Conservation (phyloP, 2,888 invertebrate species). For the Sarcophaga variegata region DNA sequence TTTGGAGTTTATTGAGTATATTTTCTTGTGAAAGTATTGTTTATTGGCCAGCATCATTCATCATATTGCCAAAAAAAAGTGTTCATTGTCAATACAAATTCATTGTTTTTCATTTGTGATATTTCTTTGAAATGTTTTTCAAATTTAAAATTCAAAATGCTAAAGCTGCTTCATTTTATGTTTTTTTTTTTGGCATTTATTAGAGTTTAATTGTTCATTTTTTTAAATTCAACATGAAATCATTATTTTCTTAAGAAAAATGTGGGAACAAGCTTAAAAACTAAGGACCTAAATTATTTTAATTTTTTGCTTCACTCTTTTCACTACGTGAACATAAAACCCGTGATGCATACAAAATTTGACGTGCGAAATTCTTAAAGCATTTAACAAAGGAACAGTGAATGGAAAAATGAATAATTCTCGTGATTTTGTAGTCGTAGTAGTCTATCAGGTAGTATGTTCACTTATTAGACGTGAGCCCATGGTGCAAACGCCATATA, state of each 20-base stretch:
- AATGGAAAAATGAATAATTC: too few relatives aligned
- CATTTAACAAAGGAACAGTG: too few relatives aligned
- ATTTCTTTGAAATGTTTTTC: background rate
- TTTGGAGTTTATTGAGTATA: slow-evolving; percentile 44
- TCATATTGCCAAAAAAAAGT: slow-evolving; percentile 59
- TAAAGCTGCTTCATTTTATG: slow-evolving; percentile 44
- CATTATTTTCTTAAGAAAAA: slow-evolving; percentile 18
- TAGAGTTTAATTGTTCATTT: background rate
- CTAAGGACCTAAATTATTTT: too few relatives aligned
- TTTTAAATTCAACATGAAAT: slow-evolving; percentile 25
- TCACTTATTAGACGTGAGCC: too few relatives aligned
- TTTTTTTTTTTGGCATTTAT: background rate
- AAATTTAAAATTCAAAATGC: slow-evolving; percentile 26
- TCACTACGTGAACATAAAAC: too few relatives aligned
- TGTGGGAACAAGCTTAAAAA: background rate
- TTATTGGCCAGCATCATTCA: slow-evolving; percentile 56
- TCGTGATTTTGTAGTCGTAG: too few relatives aligned
- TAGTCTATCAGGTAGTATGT: too few relatives aligned
- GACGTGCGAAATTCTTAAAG: too few relatives aligned
- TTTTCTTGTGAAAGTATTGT: slow-evolving; percentile 16
- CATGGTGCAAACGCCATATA: too few relatives aligned
- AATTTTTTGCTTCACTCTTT: too few relatives aligned
- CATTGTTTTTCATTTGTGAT: background rate
- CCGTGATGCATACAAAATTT: too few relatives aligned
- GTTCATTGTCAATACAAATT: slow-evolving; percentile 42